Base-by-base conservation (phyloP, 2,113 vertebrate genomes). In the Cavia aperea region DNA sequence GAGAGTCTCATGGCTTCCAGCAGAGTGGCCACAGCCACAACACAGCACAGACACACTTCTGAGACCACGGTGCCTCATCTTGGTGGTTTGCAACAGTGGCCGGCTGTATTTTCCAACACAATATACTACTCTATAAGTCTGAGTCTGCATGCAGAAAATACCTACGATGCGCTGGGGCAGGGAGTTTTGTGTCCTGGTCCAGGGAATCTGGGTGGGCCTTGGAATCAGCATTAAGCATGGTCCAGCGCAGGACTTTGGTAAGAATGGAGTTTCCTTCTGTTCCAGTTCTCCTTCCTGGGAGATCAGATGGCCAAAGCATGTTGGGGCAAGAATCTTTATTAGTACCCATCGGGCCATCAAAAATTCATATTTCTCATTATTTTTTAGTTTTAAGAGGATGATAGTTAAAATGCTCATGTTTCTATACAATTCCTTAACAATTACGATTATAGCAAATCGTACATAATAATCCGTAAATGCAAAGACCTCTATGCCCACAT, bases 351-450 rank as follows among this genome's bases (percentile, higher is more conserved):
- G 8, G 81, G 18, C 81, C 60, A 33, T 78, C 81, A 77, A 5
- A 83, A 16, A 26, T 68, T 93, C n/a, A 4, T 77, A 66, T 21
- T 58, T 49, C 43, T 92, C 46, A 58, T 85, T 93, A 56, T 72
- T 90, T 77, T 75, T 63, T 31, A 95, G 58, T 94, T 81, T 14
- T 82, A 86, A 92, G 92, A 93, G 56, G 10, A 87, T 33, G 16
- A 23, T 84, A 63, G 16, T 86, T 65, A 79, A 90, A 90, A n/a
- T 70, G 16, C 77, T 86, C 49, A 16, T 86, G 43, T 93, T 95
- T 94, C 39, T 95, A 5, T 43, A 2, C 13, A 54, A 21, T 89
- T 90, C 79, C 91, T 94, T 89, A 84, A 75, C 87, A 93, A 39
- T 0, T 36, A 31, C 3, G 63, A n/a, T 92, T 36, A 26, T 2